Evolutionary conservation across 1,140 invertebrate genomes (phyloP), one percentile per base, ranked within the genome.

Genomic region (Drosophila lacertosa): DNA sequence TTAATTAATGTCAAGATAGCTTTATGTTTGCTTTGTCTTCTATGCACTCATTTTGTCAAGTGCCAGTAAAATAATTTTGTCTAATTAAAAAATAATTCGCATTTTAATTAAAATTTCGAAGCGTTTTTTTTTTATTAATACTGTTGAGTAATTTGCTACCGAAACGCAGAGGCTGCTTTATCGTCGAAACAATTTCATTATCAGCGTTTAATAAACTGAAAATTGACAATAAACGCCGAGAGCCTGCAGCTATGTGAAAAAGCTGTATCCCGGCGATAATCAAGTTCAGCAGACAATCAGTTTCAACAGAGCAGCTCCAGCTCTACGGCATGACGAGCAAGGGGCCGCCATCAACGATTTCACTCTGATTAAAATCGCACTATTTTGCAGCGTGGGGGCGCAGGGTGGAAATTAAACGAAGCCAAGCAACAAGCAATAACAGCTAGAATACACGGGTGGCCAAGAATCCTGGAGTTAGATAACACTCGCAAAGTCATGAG

Each of bases 331-430:
- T 48, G 55, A 53, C 4, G 47, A 13, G 44, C 15, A 64, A 74
- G 75, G n/a, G n/a, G n/a, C n/a, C n/a, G n/a, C n/a, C n/a, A 75
- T 84, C 80, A 76, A 65, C 75, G 72, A 69, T 79, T 72, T 59
- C 59, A 67, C 57, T 60, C 80, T 83, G 80, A 83, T 83, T 83
- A 83, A 83, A 83, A 84, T 83, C 80, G 59, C 67, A 59, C 63
- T 57, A 79, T 66, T 65, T 71, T 59, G 24, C 44, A 54, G 48
- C 24, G 62, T 5, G 32, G 55, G 62, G 62, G 44, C 26, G 20
- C 44, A 51, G 60, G 57, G 63, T 22, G 80, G 42, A 72, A 83
- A 79, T 84, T 71, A 83, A 83, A 79, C 55, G 45, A 13, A 48
- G 45, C 24, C 45, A 32, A 32, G 26, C 45, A 48, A 29, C 24